These are phyloP conservation scores for Drosophila sp. DNA, from an alignment of 1,140 invertebrate genomes.

Conservation along the genomic window DNA sequence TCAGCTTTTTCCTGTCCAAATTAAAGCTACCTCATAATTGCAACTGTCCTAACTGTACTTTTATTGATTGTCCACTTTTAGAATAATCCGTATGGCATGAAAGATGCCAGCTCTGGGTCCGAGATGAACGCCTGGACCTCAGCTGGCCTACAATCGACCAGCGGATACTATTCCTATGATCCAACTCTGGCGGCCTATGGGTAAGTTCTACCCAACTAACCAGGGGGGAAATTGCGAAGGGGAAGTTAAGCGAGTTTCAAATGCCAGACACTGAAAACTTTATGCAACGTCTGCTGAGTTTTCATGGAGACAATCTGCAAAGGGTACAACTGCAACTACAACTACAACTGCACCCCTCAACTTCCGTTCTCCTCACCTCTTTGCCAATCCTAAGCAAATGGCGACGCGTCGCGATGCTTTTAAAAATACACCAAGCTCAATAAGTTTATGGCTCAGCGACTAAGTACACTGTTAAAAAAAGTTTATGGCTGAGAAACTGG, in stretches of 20 bases:
- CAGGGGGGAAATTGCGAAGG: not conserved
- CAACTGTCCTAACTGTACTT: slow-evolving; percentile 12
- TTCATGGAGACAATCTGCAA: slow-evolving; percentile 34
- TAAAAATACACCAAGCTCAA: slow-evolving; percentile 59
- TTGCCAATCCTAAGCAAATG: slow-evolving; percentile 16
- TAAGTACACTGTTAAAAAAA: too few relatives aligned
- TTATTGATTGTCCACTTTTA: slow-evolving; percentile 85
- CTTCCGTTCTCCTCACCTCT: slow-evolving; percentile 6
- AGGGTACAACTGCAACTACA: not conserved
- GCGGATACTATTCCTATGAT: slow-evolving; percentile 96
- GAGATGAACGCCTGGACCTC: slow-evolving; percentile 96
- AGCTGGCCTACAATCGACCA: slow-evolving; percentile 93
- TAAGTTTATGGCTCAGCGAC: slow-evolving; percentile 67
- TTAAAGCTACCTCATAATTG: not conserved
- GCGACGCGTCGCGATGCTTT: slow-evolving; percentile 45
- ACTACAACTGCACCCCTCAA: too few relatives aligned
- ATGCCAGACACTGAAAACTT: slow-evolving; percentile 55
- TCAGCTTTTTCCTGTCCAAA: slow-evolving; percentile 32
- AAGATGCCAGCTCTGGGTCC: slow-evolving; percentile 91
- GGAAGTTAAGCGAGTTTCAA: slow-evolving; percentile 27
- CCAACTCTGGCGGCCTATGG: slow-evolving; percentile 95
- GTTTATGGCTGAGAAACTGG: too few relatives aligned
- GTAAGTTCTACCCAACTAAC: slow-evolving; percentile 87
- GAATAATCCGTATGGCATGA: slow-evolving; percentile 95
- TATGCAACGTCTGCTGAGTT: slow-evolving; percentile 54